Base-by-base conservation (phyloP, 2,113 vertebrate genomes). In the Callipepla californica region DNA sequence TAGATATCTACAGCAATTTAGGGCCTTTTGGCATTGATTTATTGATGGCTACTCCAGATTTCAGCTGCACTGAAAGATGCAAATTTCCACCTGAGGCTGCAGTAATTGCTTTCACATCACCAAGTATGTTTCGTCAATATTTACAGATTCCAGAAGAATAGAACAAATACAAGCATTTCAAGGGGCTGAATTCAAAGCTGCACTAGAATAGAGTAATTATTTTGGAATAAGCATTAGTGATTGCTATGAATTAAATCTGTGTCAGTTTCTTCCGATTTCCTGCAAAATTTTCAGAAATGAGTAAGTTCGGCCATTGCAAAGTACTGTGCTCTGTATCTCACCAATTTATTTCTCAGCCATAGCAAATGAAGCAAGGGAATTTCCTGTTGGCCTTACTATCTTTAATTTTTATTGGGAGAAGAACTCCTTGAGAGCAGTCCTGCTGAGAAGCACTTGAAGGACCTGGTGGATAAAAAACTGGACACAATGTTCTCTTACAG, bases 21-120 rank as follows among this genome's bases (percentile, higher is more conserved):
- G 68, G n/a, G 47, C 28, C 10, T 34, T 80, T 89, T 89, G 57
- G 38, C 18, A 80, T 72, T 85, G 85, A 94, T 94, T 91, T 95
- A 94, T 90, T 90, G 68, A 86, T 50, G 53, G 44, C 59, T 80
- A 61, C 69, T 83, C 44, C 57, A 92, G 68, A 83, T 70, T 87
- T 77, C 85, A 87, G 30, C 75, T 68, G 30, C 30, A 75, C 17
- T 83, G 78, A 67, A 85, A 72, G 65, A 94, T 73, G 65, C 65
- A 93, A 53, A 96, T 94, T 92, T 94, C 62, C 76, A 87, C 61
- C 72, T 61, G 47, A 86, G 30, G 51, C 32, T 78, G 65, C 38
- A 80, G 51, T 63, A 51, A 74, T 36, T 79, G 68, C 76, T 85
- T 91, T 80, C 65, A 87, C 91, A 92, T 74, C 85, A 85, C 68